These are phyloP conservation scores for Pseudorectes ferrugineus DNA, from an alignment of 2,113 vertebrate genomes.

Conservation along the genomic window DNA sequence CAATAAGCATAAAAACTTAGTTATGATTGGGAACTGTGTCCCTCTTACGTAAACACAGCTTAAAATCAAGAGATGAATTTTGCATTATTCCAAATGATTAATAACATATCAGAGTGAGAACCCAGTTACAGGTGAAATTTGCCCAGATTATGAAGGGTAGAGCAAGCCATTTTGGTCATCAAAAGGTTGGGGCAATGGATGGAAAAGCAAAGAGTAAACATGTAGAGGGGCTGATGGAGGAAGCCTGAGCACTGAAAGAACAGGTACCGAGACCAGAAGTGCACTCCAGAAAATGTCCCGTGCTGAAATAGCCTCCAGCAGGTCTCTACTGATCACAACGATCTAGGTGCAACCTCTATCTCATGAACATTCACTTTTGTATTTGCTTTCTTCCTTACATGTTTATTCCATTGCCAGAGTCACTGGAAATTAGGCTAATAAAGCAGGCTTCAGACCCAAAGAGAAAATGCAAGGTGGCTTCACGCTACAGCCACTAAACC, in stretches of 20 bases:
- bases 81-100: background rate
- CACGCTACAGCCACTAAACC: fast-evolving
- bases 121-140: background rate
- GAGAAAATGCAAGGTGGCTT: background rate
- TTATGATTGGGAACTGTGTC: background rate
- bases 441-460: background rate
- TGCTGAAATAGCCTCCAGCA: background rate
- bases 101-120: background rate
- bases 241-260: background rate
- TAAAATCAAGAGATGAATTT: background rate
- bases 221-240: background rate
- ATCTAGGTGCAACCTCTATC: background rate
- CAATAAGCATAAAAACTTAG: background rate
- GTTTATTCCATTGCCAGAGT: background rate
- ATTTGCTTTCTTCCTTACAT: background rate
- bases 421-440: background rate
- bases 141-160: background rate
- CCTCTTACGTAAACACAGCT: fast-evolving
- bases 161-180: background rate
- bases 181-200: background rate
- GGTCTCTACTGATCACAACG: background rate
- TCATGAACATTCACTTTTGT: background rate
- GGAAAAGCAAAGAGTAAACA: background rate
- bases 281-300: background rate
- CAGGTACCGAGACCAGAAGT: fast-evolving